Evolutionary conservation across 2,113 vertebrate genomes (phyloP).

Genomic region (Anolis sagrei): DNA sequence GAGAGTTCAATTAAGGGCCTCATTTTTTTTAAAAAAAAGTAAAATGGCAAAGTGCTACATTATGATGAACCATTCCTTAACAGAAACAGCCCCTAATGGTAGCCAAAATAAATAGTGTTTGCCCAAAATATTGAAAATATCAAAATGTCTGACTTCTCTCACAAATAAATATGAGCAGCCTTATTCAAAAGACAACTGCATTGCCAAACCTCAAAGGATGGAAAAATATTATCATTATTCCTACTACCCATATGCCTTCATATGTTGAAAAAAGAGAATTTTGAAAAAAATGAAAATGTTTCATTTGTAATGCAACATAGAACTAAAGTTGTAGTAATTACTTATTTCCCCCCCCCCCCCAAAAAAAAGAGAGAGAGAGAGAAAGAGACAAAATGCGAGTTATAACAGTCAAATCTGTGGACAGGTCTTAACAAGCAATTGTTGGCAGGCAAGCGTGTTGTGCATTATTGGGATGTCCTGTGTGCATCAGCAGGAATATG

Average conservation of each 20-base stretch:
- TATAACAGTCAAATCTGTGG: too few species aligned
- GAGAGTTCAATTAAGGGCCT: background rate
- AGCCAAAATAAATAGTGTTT: background rate
- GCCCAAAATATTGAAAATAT: background rate
- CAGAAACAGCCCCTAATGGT: background rate
- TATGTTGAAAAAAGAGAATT: background rate
- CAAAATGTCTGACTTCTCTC: background rate
- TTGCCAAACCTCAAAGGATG: background rate
- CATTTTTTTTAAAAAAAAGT: background rate
- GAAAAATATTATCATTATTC: background rate
- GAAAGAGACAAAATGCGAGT: too few species aligned
- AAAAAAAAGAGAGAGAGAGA: too few species aligned
- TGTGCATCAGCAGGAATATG: too few species aligned
- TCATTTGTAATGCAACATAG: too few species aligned
- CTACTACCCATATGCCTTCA: background rate
- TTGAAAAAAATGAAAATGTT: too few species aligned
- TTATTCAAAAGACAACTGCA: background rate
- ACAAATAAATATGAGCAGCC: background rate
- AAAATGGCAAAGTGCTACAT: background rate
- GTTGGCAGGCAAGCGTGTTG: too few species aligned
- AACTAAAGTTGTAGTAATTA: too few species aligned
- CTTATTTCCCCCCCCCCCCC: too few species aligned
- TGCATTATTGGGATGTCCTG: too few species aligned
- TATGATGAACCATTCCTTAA: background rate
- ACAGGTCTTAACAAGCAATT: too few species aligned